These are phyloP conservation scores for Drosophila antonietae DNA, from an alignment of 2,888 invertebrate species.

Conservation along the genomic window DNA sequence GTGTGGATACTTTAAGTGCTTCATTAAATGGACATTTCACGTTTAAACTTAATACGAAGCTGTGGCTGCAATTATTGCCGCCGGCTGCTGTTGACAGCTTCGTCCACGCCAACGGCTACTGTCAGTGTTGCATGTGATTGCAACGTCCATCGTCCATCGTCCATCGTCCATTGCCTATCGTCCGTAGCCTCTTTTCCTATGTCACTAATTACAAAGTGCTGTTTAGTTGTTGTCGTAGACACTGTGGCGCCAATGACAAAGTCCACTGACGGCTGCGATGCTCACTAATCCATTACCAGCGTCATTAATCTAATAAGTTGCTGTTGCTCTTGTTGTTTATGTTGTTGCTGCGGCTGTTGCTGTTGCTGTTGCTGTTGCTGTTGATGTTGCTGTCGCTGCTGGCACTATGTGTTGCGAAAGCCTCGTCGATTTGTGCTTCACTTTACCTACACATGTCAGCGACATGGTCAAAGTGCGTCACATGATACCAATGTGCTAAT, in stretches of 20 bases:
- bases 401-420: constrained; percentile 23
- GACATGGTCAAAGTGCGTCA: constrained; percentile 53
- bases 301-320: constrained; percentile 80
- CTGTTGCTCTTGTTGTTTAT: constrained; percentile 31
- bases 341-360: constrained; percentile 24
- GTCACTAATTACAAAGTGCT: constrained; percentile 72
- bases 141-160: constrained; percentile 20
- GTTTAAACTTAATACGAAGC: constrained; percentile 31
- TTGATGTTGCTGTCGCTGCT: constrained; percentile 27
- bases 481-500: constrained; percentile 64
- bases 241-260: constrained; percentile 58
- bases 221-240: constrained; percentile 62
- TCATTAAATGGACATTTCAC: constrained; percentile 52
- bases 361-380: constrained; percentile 33
- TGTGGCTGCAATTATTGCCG: constrained; percentile 38
- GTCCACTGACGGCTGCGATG: constrained; percentile 59
- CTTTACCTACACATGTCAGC: constrained; percentile 66
- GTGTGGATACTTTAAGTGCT: constrained; percentile 44
- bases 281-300: constrained; percentile 77
- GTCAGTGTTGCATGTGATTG: constrained; percentile 34
- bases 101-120: constrained; percentile 8
- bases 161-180: constrained; percentile 11
- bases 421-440: constrained; percentile 43
- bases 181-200: constrained; percentile 54
- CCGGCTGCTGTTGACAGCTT: constrained; percentile 40